These are phyloP conservation scores for Amphiprion clarkii DNA, from an alignment of 2,797 vertebrate species.

Conservation along the genomic window DNA sequence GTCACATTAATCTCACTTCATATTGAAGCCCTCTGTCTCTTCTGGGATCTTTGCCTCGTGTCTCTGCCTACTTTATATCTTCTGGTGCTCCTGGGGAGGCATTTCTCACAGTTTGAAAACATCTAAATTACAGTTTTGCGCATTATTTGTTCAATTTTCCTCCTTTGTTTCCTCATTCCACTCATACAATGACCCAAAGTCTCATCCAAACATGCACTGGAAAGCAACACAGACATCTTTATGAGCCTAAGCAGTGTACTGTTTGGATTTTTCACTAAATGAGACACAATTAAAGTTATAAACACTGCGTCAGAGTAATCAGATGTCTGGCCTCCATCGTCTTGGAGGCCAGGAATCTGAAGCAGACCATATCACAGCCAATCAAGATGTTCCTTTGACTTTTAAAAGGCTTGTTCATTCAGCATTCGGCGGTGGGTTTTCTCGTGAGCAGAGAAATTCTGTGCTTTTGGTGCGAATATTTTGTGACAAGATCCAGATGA, in stretches of 20 bases:
- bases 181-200: background rate
- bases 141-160: background rate
- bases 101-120: background rate
- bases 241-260: background rate
- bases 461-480: no score
- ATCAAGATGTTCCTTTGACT: no score
- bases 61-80: background rate
- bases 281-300: background rate
- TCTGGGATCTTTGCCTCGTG: background rate
- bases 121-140: background rate
- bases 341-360: no score
- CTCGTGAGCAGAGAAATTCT: no score
- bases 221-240: background rate
- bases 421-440: no score
- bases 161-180: rapidly evolving
- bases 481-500: no score
- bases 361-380: no score
- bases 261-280: background rate
- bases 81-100: background rate
- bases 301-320: background rate
- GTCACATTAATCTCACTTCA: no score
- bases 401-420: no score
- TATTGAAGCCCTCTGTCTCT: background rate
- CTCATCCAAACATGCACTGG: background rate
- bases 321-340: background rate